Evolutionary conservation across 1,140 invertebrate species (phyloP).

Genomic region (Brachionus rotundiformis): DNA sequence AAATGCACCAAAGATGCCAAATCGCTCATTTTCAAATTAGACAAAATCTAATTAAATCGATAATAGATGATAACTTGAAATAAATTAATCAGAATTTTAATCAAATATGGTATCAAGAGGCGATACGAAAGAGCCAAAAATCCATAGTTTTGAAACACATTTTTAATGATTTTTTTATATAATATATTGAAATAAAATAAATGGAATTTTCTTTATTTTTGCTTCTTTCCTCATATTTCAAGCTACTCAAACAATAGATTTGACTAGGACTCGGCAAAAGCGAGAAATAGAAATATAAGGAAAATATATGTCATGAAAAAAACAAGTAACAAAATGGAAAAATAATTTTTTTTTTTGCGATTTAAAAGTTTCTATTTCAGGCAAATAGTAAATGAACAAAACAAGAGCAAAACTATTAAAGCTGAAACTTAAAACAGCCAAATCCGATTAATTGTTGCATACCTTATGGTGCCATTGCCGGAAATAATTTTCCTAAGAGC

Average conservation of each 20-base stretch:
- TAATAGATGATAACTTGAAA: conserved; percentile 35
- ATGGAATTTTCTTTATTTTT: background rate
- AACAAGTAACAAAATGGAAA: conserved; percentile 27
- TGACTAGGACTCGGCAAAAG: background rate
- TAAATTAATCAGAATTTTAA: conserved; percentile 38
- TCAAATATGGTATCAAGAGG: background rate
- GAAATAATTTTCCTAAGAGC: background rate
- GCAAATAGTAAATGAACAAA: background rate
- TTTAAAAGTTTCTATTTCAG: background rate
- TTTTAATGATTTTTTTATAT: background rate
- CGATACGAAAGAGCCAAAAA: conserved; percentile 3
- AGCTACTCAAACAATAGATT: conserved; percentile 1
- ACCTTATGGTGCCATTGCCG: background rate
- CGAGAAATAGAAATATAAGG: background rate
- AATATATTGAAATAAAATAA: background rate
- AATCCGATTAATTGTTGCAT: conserved; percentile 19
- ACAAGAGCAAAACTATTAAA: background rate
- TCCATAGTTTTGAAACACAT: background rate
- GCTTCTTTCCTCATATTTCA: conserved; percentile 14
- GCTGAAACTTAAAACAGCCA: background rate
- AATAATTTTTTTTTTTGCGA: background rate
- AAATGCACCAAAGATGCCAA: background rate
- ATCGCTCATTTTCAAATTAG: background rate
- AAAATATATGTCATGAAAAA: conserved; percentile 13
- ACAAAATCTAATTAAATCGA: conserved; percentile 47